Percentiles rank a stretch among this genome's conserved stretches.
phyloP scores from a whole-genome alignment of 1,140 invertebrate genomes.

The Apis dorsata region DNA sequence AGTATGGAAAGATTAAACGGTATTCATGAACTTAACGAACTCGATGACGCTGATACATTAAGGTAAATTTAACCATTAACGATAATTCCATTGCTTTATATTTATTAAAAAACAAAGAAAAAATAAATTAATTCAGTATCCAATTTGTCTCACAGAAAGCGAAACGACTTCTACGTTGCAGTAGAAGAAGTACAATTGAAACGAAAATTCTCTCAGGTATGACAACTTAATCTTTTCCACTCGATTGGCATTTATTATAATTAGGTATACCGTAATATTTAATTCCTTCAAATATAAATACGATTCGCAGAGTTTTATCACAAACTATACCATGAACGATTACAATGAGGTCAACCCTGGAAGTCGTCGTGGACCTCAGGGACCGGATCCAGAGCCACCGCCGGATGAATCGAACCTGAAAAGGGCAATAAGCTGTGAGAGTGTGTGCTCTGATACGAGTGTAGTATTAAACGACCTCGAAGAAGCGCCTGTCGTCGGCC shows the following conservation, averaged over 20 bases:
- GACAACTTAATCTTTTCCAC: neutral
- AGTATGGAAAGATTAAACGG: slow-evolving; percentile 14
- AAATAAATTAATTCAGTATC: neutral
- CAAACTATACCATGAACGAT: slow-evolving; percentile 57
- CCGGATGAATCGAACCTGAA: slow-evolving; percentile 78
- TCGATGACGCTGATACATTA: slow-evolving; percentile 63
- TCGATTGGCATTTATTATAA: neutral
- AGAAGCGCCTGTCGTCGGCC: slow-evolving; percentile 85
- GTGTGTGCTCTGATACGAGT: slow-evolving; percentile 90
- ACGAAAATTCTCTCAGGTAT: slow-evolving; percentile 72
- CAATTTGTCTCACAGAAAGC: slow-evolving; percentile 59
- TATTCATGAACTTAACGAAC: slow-evolving; percentile 51
- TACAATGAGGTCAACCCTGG: slow-evolving; percentile 60
- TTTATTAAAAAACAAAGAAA: neutral
- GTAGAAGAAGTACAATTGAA: slow-evolving; percentile 74
- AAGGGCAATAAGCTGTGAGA: slow-evolving; percentile 89
- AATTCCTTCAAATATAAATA: neutral
- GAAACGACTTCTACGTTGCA: slow-evolving; percentile 70
- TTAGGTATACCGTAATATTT: neutral
- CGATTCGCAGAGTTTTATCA: slow-evolving; percentile 60
- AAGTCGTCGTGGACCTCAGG: slow-evolving; percentile 68
- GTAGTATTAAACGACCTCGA: slow-evolving; percentile 86
- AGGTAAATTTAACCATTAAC: slow-evolving; percentile 61
- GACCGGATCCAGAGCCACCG: slow-evolving; percentile 72
- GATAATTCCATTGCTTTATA: too few species aligned